Evolutionary conservation across 2,797 vertebrate genomes (phyloP), one percentile per base, ranked within the genome.

Genomic region (Clarias pachynema): DNA sequence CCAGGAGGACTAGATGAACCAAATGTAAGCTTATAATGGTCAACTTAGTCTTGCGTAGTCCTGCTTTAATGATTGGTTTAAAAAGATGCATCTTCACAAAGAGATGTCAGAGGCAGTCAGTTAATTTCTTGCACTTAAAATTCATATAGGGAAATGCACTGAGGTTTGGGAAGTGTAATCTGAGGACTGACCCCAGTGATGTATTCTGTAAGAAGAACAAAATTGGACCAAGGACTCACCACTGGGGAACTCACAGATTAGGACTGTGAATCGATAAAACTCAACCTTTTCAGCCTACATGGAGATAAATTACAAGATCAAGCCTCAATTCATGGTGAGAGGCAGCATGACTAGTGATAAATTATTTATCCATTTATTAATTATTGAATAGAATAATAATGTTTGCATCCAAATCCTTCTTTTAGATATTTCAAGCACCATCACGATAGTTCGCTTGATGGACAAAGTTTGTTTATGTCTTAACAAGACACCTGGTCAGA

Each of bases 401-500:
- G 24, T 18, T 53, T 49, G 14, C 44, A 53, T 73, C 40, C n/a
- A 44, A 26, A 53, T 26, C 34, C 22, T 44, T 40, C 37, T 44
- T 40, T 72, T 72, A 31, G 3, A 65, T 12, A 65, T 65, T 65
- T 26, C 63, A 16, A 4, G 63, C 63, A 29, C 26, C 9, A 10
- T 60, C 59, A 1, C 6, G 22, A 15, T 68, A 31, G 65, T 34
- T 31, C 31, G 20, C 7, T 37, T 69, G 20, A 69, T 69, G 6
- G 66, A 72, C 34, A 10, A 10, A 9, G 7, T 15, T 20, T 34
- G 2, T 69, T 37, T 37, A 69, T 37, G 20, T 40, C 37, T 70
- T 70, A 40, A 24, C 10, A 44, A 70, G 69, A 72, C 69, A 72
- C 69, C 69, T 40, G 69, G 8, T 69, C 68, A 22, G 68, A 69